A percentile compares a stretch with the other conserved stretches of the same genome.
Evolutionary conservation across 37 sponge, comb jelly and placozoan species (phyloP).

Genomic region (Corticium candelabrum): DNA sequence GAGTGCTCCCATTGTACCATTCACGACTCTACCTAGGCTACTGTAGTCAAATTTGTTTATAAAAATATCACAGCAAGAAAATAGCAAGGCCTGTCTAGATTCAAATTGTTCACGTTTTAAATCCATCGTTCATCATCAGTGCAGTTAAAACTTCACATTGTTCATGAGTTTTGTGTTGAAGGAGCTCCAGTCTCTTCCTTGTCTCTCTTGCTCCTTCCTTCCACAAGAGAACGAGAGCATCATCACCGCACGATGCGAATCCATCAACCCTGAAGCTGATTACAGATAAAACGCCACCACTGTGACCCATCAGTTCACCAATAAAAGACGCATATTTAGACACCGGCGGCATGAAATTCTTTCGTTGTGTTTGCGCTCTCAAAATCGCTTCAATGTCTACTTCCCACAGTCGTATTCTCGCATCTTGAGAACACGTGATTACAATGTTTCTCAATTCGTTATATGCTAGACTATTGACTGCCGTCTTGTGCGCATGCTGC

Average conservation of each 20-base stretch:
- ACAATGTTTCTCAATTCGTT: neutral
- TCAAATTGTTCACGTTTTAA: too few relatives aligned
- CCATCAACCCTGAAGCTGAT: neutral
- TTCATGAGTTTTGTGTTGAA: too few relatives aligned
- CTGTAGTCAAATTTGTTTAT: too few relatives aligned
- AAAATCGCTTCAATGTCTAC: neutral
- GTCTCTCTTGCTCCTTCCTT: neutral
- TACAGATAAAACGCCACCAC: neutral
- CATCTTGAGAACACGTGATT: neutral
- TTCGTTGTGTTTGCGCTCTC: neutral
- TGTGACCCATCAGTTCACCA: neutral
- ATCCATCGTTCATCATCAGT: too few relatives aligned
- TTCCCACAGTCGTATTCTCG: neutral
- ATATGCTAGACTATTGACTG: neutral
- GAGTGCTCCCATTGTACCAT: too few relatives aligned
- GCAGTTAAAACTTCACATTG: too few relatives aligned
- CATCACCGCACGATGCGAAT: neutral
- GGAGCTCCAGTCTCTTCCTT: neutral
- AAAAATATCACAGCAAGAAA: too few relatives aligned
- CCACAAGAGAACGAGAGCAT: neutral
- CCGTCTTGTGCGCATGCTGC: neutral
- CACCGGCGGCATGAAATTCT: neutral
- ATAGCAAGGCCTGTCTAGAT: too few relatives aligned
- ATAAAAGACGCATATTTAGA: neutral
- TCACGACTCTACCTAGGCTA: too few relatives aligned